Evolutionary conservation across 2,113 vertebrate genomes (phyloP), one percentile per base, ranked within the genome.

Genomic region (Lucifuga dentata): DNA sequence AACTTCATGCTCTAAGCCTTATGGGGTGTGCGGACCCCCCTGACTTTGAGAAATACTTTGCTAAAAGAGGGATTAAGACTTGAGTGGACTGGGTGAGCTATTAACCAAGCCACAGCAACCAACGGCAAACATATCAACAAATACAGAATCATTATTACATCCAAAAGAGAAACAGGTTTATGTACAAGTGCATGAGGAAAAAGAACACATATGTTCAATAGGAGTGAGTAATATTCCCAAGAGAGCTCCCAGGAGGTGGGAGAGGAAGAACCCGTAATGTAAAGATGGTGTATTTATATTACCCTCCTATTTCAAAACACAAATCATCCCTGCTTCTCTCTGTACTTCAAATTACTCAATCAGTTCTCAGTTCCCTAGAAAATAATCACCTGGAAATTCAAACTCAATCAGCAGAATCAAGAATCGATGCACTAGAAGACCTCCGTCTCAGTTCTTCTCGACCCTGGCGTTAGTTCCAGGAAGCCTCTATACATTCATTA

Each of bases 401-500:
- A 75, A 73, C 60, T 65, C 45, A 51, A 57, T 63, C 66, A 62
- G 71, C 3, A 63, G 39, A 78, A 81, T 78, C 44, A 67, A 51
- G 7, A 82, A 61, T 49, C 52, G 44, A 76, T 74, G 76, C 63
- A 68, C 29, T 29, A 78, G 29, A 20, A 56, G 61, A 69, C 51
- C 58, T 61, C 50, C 36, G 53, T 59, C 66, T 50, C 35, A 19
- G 41, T 73, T 60, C 23, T 58, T 51, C 36, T 78, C 49, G 36
- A 51, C 73, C 35, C 64, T 17, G 69, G 58, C 58, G 9, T 68
- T 39, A 26, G 60, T 58, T 33, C 71, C 69, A 80, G 40, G 48
- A 64, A 48, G 55, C 63, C 59, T 73, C 24, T 38, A 0, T 85
- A 87, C 90, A 88, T 86, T 91, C 87, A 83, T 68, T 58, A 43